A percentile compares a stretch with the other conserved stretches of the same genome.
phyloP scores from a whole-genome alignment of 35 echinoderm and acorn worm species.

The Strongylocentrotus purpuratus region DNA sequence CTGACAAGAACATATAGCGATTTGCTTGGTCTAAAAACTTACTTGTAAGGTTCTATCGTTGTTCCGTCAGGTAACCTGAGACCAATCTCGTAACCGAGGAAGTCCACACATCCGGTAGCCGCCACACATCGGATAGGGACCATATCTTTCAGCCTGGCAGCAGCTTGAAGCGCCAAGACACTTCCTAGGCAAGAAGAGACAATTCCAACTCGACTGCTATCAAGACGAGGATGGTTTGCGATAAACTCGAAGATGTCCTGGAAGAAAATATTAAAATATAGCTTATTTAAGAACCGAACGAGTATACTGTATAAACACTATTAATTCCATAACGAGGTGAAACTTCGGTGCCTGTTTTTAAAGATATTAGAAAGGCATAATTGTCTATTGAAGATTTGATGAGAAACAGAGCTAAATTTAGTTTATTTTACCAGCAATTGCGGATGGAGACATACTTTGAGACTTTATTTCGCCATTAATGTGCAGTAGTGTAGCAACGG shows the following conservation, averaged over 20 bases:
- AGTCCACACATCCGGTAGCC: neutral
- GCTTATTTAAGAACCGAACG: too few species aligned
- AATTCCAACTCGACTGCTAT: slow-evolving; percentile 20
- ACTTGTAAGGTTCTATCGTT: neutral
- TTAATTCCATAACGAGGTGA: too few species aligned
- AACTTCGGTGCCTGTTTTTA: too few species aligned
- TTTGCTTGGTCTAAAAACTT: neutral
- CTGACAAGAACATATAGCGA: too few species aligned
- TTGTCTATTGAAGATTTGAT: too few species aligned
- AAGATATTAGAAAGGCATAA: too few species aligned
- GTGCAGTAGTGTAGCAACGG: too few species aligned
- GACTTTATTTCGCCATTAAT: too few species aligned
- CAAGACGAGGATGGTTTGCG: slow-evolving; percentile 3
- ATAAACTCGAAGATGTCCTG: slow-evolving; percentile 41
- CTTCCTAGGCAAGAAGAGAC: slow-evolving; percentile 26
- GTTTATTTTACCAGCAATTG: too few species aligned
- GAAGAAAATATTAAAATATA: neutral
- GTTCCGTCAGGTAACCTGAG: slow-evolving; percentile 20
- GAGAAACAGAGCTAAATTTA: too few species aligned
- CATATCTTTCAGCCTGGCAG: neutral
- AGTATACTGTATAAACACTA: too few species aligned
- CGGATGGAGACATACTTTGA: too few species aligned
- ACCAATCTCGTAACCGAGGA: neutral
- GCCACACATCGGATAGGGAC: slow-evolving; percentile 22
- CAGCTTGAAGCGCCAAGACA: neutral